Conservation (phyloP, 2,888 invertebrate genomes). For the Caenorhabditis afra region DNA sequence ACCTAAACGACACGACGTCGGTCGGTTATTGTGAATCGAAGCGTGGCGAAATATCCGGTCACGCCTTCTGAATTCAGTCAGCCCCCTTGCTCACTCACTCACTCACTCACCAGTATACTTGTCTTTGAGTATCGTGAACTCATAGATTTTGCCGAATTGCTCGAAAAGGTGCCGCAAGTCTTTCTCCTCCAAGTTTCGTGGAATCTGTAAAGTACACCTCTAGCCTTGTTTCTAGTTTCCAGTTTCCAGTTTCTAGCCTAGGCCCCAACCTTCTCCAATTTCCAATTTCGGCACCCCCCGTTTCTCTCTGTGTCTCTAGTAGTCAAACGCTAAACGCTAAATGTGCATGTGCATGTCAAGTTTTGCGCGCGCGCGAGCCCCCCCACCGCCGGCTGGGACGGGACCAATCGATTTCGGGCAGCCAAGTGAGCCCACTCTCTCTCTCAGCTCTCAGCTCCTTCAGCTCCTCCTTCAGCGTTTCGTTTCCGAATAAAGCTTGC, state of each 20-base stretch:
- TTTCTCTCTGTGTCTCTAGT: background rate
- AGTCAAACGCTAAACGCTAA: no score
- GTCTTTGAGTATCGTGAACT: constrained; percentile 94
- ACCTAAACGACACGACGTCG: constrained; percentile 82
- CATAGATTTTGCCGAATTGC: constrained; percentile 93
- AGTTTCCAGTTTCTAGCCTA: no score
- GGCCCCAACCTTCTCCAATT: no score
- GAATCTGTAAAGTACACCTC: constrained; percentile 85
- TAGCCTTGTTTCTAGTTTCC: no score
- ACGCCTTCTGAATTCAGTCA: constrained; percentile 1
- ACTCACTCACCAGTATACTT: constrained; percentile 86
- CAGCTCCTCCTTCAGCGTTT: no score
- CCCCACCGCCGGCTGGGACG: no score
- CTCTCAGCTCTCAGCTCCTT: no score
- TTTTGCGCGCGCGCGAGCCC: no score
- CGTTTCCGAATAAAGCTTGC: no score
- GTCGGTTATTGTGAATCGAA: background rate
- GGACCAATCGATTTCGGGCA: no score
- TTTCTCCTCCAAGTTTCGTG: constrained; percentile 90
- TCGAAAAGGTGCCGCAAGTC: constrained; percentile 92
- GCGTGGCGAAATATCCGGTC: constrained; percentile 45
- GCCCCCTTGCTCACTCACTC: constrained; percentile 5
- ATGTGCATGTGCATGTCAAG: no score
- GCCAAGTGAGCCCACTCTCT: no score
- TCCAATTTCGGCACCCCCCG: background rate